Conservation (phyloP, 1,140 invertebrate genomes). For the Drosophila ficusphila region DNA sequence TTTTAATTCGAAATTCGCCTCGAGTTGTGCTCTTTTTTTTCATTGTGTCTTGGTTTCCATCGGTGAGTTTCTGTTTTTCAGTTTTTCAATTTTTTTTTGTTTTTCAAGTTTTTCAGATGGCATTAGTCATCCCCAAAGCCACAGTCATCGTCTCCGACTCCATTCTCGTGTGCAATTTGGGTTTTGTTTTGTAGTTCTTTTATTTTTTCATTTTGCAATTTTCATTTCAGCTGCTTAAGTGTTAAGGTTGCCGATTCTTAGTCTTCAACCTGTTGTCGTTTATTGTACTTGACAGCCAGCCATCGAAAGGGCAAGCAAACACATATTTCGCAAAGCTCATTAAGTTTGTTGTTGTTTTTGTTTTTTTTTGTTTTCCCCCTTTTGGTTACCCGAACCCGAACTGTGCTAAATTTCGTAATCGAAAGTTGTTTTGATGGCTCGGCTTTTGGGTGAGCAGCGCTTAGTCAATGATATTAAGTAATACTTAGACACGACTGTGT, state of each 20-base stretch:
- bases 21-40: conserved; percentile 33
- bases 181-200: conserved; percentile 22
- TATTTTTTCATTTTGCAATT: conserved; percentile 30
- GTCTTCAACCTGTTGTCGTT: conserved; percentile 80
- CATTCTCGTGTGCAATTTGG: conserved; percentile 34
- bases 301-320: conserved; percentile 82
- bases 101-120: conserved; percentile 15
- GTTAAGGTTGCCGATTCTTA: conserved; percentile 57
- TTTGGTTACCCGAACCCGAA: conserved; percentile 17
- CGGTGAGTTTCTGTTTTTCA: conserved; percentile 29
- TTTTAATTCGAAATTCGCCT: conserved; percentile 59
- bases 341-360: conserved; percentile 60
- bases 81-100: too few species aligned
- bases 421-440: conserved; percentile 80
- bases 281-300: conserved; percentile 81
- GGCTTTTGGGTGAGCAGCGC: conserved; percentile 56
- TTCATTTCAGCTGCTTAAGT: conserved; percentile 74
- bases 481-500: conserved; percentile 54
- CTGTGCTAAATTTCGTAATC: conserved; percentile 80
- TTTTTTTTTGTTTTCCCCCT: conserved; percentile 23
- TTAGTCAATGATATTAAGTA: conserved; percentile 81
- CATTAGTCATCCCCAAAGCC: conserved; percentile 43
- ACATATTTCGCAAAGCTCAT: conserved; percentile 80
- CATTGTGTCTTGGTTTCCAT: conserved; percentile 33
- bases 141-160: conserved; percentile 25